These are phyloP conservation scores for Cyanistes caeruleus DNA, from an alignment of 2,113 vertebrate genomes.

Conservation along the genomic window DNA sequence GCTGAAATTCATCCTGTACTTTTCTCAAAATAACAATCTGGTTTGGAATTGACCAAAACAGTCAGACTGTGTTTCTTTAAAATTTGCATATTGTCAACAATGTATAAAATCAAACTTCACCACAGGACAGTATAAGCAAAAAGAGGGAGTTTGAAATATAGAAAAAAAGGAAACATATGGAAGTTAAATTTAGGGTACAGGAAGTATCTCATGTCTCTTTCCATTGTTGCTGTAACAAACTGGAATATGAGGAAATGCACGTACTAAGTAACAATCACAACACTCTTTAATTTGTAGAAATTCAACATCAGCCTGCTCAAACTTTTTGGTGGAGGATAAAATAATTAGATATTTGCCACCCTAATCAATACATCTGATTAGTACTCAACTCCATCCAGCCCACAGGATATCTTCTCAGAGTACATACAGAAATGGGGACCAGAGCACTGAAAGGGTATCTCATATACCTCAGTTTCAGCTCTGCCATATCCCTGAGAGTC, in stretches of 20 bases:
- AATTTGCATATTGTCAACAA: background rate
- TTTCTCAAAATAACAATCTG: constrained; percentile 9
- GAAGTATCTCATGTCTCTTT: background rate
- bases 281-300: background rate
- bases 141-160: background rate
- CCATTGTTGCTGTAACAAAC: background rate
- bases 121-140: background rate
- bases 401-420: background rate
- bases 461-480: background rate
- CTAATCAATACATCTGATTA: background rate
- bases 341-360: background rate
- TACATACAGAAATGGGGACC: background rate
- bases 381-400: background rate
- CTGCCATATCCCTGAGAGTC: background rate
- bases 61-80: background rate
- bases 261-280: background rate
- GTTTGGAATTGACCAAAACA: background rate
- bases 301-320: background rate
- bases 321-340: background rate
- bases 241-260: background rate
- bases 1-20: background rate
- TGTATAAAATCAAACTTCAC: background rate
- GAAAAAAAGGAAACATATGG: background rate
- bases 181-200: background rate
- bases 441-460: background rate